Percentiles rank a stretch among this genome's conserved stretches.
phyloP scores from a whole-genome alignment of 2,113 vertebrate genomes.

The Thamnophis sirtalis region DNA sequence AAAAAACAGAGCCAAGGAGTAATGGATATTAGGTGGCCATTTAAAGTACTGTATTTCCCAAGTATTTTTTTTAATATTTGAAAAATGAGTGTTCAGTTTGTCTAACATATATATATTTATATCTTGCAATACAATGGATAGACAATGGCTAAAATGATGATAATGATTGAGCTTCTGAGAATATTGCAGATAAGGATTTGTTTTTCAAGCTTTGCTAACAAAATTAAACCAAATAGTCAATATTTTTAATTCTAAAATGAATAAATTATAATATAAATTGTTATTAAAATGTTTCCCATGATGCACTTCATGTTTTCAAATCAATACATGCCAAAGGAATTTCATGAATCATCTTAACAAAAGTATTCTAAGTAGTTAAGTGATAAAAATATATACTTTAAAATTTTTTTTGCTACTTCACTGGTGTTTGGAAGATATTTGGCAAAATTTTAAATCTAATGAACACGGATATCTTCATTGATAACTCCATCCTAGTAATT shows the following conservation, averaged over 20 bases:
- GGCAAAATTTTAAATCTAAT: neutral
- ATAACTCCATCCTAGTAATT: neutral
- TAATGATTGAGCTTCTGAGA: neutral
- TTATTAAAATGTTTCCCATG: neutral
- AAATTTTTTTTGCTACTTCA: neutral
- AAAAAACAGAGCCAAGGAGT: slow-evolving; percentile 20
- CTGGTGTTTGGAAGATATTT: neutral
- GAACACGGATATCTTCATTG: neutral
- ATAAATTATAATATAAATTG: neutral
- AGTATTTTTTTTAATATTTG: slow-evolving; percentile 15
- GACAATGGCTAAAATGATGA: neutral
- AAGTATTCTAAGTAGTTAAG: neutral
- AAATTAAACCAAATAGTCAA: slow-evolving; percentile 25
- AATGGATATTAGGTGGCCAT: slow-evolving; percentile 33
- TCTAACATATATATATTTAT: neutral
- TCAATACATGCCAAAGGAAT: neutral
- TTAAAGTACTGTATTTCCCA: slow-evolving; percentile 30
- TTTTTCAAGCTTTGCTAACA: slow-evolving; percentile 19
- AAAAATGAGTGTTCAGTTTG: slow-evolving; percentile 21
- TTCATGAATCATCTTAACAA: neutral
- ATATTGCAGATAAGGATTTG: slow-evolving; percentile 9
- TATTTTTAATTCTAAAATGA: neutral
- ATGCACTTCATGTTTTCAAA: neutral
- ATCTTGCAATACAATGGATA: neutral
- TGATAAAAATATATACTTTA: neutral